Conservation (phyloP, 2,113 vertebrate genomes). For the Noturus placidus region DNA sequence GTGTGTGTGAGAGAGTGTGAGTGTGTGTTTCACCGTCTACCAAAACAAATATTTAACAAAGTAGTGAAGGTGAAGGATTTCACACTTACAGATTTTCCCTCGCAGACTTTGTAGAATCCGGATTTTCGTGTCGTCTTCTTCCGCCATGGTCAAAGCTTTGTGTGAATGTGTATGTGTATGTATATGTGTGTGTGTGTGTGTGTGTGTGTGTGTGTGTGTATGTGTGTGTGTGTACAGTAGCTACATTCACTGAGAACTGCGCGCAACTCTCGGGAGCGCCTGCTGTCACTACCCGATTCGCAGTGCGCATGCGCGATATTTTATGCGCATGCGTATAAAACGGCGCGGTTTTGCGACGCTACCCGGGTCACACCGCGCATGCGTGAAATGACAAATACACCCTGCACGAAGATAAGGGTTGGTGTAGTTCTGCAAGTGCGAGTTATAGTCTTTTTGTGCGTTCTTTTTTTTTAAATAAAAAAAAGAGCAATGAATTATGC, state of each 20-base stretch:
- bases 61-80: background rate
- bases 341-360: background rate
- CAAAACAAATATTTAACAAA: constrained; percentile 8
- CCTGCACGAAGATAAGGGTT: background rate
- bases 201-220: constrained; percentile 52
- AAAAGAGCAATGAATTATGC: background rate
- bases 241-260: constrained; percentile 59
- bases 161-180: constrained; percentile 34
- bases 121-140: constrained; percentile 76
- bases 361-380: background rate
- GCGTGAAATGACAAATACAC: background rate
- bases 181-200: background rate
- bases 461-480: background rate
- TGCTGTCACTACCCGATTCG: constrained; percentile 17
- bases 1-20: background rate
- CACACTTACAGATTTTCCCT: constrained; percentile 86
- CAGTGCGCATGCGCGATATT: background rate
- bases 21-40: background rate
- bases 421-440: background rate
- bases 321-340: background rate
- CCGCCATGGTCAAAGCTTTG: constrained; percentile 77
- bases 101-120: constrained; percentile 83
- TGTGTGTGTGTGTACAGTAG: constrained; percentile 56
- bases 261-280: constrained; percentile 28
- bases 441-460: background rate